Evolutionary conservation across 2,888 invertebrate genomes (phyloP).

Genomic region (Hydroisotoma schaefferi): DNA sequence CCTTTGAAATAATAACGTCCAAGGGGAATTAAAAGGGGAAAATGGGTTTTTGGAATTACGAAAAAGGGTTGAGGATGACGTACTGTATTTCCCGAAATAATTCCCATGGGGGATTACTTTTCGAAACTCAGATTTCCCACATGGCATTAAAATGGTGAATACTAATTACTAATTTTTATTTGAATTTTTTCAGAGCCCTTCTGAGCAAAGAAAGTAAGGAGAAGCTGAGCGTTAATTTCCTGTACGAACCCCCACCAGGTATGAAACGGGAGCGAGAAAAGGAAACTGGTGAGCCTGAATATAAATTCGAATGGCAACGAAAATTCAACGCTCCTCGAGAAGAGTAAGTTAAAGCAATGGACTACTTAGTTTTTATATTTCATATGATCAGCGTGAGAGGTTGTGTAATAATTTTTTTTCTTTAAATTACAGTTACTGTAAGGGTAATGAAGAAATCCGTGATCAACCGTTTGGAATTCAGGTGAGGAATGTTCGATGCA

Average conservation of each 20-base stretch:
- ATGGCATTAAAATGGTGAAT: neutral
- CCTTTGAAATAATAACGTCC: too few species aligned
- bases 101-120: too few species aligned
- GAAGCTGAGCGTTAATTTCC: slow-evolving; percentile 94
- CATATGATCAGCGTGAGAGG: neutral
- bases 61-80: too few species aligned
- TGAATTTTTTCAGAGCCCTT: slow-evolving; percentile 66
- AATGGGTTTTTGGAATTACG: too few species aligned
- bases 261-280: slow-evolving; percentile 86
- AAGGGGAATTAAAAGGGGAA: too few species aligned
- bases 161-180: slow-evolving; percentile 12
- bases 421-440: slow-evolving; percentile 80
- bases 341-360: slow-evolving; percentile 56
- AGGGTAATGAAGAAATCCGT: slow-evolving; percentile 93
- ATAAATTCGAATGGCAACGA: slow-evolving; percentile 99
- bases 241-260: slow-evolving; percentile 99
- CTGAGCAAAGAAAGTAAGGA: slow-evolving; percentile 98
- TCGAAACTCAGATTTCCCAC: too few species aligned
- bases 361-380: neutral
- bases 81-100: too few species aligned
- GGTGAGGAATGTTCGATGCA: slow-evolving; percentile 94
- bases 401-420: slow-evolving; percentile 4
- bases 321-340: slow-evolving; percentile 99
- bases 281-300: slow-evolving; percentile 91
- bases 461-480: slow-evolving; percentile 99